Evolutionary conservation across 2,888 invertebrate species (phyloP), one percentile per base, ranked within the genome.

Genomic region (Gnatocerus cornutus): DNA sequence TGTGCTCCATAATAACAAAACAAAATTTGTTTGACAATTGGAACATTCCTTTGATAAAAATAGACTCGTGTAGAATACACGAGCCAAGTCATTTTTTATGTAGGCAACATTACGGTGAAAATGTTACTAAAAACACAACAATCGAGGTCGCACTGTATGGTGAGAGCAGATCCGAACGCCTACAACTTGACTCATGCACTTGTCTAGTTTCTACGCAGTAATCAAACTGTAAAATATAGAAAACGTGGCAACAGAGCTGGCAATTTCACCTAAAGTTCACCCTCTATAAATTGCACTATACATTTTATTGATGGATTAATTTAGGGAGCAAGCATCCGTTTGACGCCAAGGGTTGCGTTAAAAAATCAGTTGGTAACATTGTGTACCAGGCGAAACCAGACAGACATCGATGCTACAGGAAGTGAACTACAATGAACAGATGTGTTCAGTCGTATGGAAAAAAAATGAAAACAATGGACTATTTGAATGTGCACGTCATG

Each of bases 381-480:
- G 53, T 41, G 67, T 74, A 72, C 74, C 74, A 73, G 74, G 73
- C 73, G 70, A 70, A 71, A 72, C 69, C 65, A 71, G 68, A 72
- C 69, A 68, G 71, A 65, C 69, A 61, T 70, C 48, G 62, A 55
- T 39, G 67, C 43, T 72, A 73, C 75, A 76, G 76, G 75, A 76
- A 76, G 64, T 71, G 59, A 71, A 71, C 69, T 63, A 75, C 65
- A 74, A 69, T 73, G 73, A 75, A 71, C 75, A 75, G 74, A 74
- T 74, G 75, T 72, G 74, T 59, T 67, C 71, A 74, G 55, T 58
- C 70, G 68, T 56, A 64, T 55, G 73, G 68, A 68, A 74, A 73
- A 71, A 71, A 68, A 63, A 64, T 55, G 69, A 71, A 69, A 71
- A 46, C 64, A 68, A 63, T 67, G 55, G 64, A 58, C 67, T 63